Base-by-base conservation (phyloP, 1,140 invertebrate genomes). In the Octopus sinensis region DNA sequence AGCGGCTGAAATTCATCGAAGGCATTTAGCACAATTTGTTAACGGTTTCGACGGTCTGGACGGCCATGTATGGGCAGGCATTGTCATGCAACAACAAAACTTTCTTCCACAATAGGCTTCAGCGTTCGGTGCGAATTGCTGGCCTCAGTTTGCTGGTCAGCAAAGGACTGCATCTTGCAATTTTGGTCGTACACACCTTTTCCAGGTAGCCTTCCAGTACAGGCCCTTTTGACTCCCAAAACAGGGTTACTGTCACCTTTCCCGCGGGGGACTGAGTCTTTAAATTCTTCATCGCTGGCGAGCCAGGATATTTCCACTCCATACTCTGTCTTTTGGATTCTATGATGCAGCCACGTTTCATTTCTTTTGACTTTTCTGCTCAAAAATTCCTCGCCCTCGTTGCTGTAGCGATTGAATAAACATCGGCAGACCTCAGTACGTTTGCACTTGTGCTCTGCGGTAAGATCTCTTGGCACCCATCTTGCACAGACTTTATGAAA, bases 11-110 rank as follows among this genome's bases (percentile, higher is more conserved):
- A 68, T 10, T n/a, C 62, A n/a, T n/a, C n/a, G n/a, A n/a, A n/a
- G n/a, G n/a, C n/a, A n/a, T n/a, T n/a, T n/a, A n/a, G n/a, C n/a
- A n/a, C 62, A 68, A 68, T 68, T 68, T 9, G 62, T 68, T 68
- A 68, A 68, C n/a, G 62, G 62, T 68, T n/a, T n/a, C n/a, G n/a
- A n/a, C n/a, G n/a, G n/a, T n/a, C n/a, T 68, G 9, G n/a, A 68
- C 62, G 62, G 62, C 62, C 62, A n/a, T 68, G n/a, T 68, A n/a
- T 68, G 62, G 62, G 62, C 62, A 68, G 9, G 62, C 62, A 68
- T 68, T 68, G 62, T 68, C 62, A n/a, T 68, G 62, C 62, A 68
- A 68, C 62, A 68, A 68, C 62, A 68, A n/a, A 68, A 68, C 62
- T n/a, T 68, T 68, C 62, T 68, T n/a, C 62, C 9, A 68, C 62